Base-by-base conservation (phyloP, 2,888 invertebrate genomes). In the Argynnis bischoffii region DNA sequence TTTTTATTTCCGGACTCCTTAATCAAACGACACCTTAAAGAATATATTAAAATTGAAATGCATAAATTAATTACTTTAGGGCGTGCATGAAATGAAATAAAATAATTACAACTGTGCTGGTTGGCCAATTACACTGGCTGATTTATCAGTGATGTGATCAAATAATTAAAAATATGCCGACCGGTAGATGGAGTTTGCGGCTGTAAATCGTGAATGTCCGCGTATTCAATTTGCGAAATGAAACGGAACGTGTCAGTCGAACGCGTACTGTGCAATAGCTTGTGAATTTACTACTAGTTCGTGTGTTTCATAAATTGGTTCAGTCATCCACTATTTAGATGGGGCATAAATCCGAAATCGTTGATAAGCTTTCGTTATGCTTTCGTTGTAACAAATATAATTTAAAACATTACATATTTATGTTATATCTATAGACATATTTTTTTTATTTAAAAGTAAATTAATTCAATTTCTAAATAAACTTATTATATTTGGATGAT, bases 61-160 rank as follows among this genome's bases (percentile, higher is more conserved):
- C 85, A 87, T 83, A 80, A 81, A 84, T 78, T 82, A 83, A 87
- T 86, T 84, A 85, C 80, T 78, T 70, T 66, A 82, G 81, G 83
- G 85, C 81, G 84, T 83, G 78, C 75, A 77, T 80, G 68, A 82
- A 86, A 81, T 81, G 79, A 85, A 86, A 86, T 86, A 87, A 88
- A 89, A 80, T 84, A 86, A 89, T 89, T 87, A 84, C 81, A 82
- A 66, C 64, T 48, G 55, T 84, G 81, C 80, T 75, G 82, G 79
- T 76, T 79, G 74, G 75, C 85, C 88, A 89, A 89, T 89, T 89
- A 86, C 81, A 75, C 73, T 74, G 70, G 79, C 78, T 84, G 85
- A 90, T 90, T 89, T 91, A 92, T 92, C 92, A 86, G 86, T 80
- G 81, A 76, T 79, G 84, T 85, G 90, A 91, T 91, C 90, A 92